Base-by-base conservation (phyloP, 2,888 invertebrate species). In the Ernsta delagoae region DNA sequence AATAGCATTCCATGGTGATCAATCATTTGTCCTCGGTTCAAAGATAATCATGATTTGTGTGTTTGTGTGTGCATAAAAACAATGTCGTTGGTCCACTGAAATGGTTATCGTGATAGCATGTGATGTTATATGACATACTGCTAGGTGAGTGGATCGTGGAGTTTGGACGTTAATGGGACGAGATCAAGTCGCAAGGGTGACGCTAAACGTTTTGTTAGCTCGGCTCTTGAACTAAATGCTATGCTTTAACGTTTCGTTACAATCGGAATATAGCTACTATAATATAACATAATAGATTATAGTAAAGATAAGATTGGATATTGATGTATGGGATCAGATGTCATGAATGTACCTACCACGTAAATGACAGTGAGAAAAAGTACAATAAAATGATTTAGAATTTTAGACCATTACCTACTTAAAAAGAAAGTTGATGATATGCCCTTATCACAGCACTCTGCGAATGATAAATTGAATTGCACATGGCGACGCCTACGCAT, bases 31-130 rank as follows among this genome's bases (percentile, higher is more conserved):
- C 79, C 74, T 75, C 76, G 71, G 74, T 71, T 73, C 74, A 72
- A 70, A 74, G 78, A 78, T 79, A 79, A 78, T 79, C 77, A 77
- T 79, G 79, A 80, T 80, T 79, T 80, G 80, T 79, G 79, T 74
- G 78, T 78, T 75, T 68, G 77, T 76, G 72, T 75, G 78, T 77
- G 67, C 73, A 77, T 75, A 77, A 76, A 78, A 78, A 78, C 74
- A 72, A 72, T 75, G 75, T 71, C 54, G 68, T 73, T 74, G 72
- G 70, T 53, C 73, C 71, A 73, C 74, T 74, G 76, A 71, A 70
- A 72, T 61, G 65, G 70, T 73, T 71, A 67, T 50, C 24, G 63
- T 41, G 12, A 57, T 39, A 59, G 59, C 3, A 31, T 31, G 31
- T 31, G 31, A 31, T 31, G 31, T 31, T 31, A 31, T 31, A 57